Conservation (phyloP, 2,888 invertebrate genomes). For the Synergus itoensis region DNA sequence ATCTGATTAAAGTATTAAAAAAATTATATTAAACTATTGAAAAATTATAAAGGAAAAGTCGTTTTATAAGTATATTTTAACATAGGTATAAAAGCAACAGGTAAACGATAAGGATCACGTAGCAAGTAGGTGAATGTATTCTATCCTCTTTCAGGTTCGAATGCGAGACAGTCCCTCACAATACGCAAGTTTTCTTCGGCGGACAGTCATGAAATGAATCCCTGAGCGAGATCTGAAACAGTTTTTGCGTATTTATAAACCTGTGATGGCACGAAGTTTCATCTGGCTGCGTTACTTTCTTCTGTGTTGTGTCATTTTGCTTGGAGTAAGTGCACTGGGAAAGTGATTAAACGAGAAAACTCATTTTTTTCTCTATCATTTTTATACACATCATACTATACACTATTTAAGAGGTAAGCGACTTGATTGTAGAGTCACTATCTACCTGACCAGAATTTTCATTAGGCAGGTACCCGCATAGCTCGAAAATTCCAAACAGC, state of each 20-base stretch:
- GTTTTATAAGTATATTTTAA: too few species aligned
- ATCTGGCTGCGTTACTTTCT: constrained; percentile 8
- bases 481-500: too few species aligned
- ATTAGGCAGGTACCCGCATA: background rate
- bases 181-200: background rate
- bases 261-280: constrained; percentile 27
- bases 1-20: too few species aligned
- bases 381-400: constrained; percentile 10
- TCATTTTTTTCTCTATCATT: background rate
- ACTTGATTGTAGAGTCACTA: background rate
- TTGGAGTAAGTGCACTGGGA: constrained; percentile 10
- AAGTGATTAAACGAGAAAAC: background rate
- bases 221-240: background rate
- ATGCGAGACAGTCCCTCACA: constrained; percentile 12
- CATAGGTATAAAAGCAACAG: background rate
- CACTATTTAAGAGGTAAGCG: constrained; percentile 8
- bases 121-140: constrained; percentile 29
- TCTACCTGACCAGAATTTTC: constrained; percentile 11
- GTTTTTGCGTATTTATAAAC: background rate
- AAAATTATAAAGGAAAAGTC: too few species aligned
- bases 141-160: background rate
- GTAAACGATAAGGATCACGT: constrained; percentile 20
- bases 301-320: background rate
- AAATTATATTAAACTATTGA: too few species aligned
- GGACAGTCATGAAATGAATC: background rate